phyloP scores from a whole-genome alignment of 2,797 vertebrate genomes.

The Dendrocincla tyrannina region DNA sequence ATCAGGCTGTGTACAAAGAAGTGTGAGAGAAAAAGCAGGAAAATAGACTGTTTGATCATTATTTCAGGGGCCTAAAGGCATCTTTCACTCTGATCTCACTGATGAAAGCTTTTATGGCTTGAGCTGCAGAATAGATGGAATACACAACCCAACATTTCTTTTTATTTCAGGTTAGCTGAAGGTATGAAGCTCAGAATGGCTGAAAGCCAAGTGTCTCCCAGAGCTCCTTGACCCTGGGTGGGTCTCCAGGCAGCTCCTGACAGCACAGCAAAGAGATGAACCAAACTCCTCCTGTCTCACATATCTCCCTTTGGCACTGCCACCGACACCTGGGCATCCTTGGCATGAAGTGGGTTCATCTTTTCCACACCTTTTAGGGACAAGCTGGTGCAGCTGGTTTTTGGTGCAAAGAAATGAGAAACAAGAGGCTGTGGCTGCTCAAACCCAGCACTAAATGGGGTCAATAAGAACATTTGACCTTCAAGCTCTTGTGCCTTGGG shows the following conservation, averaged over 20 bases:
- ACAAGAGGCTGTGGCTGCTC: neutral
- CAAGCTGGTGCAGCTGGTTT: neutral
- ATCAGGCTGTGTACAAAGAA: neutral
- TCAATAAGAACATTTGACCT: neutral
- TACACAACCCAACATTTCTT: fast-evolving
- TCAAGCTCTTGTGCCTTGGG: neutral
- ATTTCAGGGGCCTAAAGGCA: neutral
- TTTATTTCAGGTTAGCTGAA: neutral
- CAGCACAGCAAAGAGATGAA: neutral
- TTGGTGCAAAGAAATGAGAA: neutral
- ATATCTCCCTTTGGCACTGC: neutral
- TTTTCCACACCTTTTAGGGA: neutral
- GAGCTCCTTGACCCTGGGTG: neutral
- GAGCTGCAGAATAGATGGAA: neutral
- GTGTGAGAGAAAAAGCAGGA: neutral
- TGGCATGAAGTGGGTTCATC: neutral
- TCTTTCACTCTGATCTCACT: neutral
- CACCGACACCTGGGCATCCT: neutral
- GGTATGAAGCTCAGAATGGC: fast-evolving
- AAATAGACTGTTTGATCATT: neutral
- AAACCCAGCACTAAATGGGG: neutral
- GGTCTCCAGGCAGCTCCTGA: neutral
- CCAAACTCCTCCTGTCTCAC: neutral
- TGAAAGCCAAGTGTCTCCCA: neutral
- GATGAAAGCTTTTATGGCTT: neutral